Percentiles rank a stretch among this genome's conserved stretches.
Conservation (phyloP, 1,140 invertebrate genomes). For the Lethrus apterus region DNA sequence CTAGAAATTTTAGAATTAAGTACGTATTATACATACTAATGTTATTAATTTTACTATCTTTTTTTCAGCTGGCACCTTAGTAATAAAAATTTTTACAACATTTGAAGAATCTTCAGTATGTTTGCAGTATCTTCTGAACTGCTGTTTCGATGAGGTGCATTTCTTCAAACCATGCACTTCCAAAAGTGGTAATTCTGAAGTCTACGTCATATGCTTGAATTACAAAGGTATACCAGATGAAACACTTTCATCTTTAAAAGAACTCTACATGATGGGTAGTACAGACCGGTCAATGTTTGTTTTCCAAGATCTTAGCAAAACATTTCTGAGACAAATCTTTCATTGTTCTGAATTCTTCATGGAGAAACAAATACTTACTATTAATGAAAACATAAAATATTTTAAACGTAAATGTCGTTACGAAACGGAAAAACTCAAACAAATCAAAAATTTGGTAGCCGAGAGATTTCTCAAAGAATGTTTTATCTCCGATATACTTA, state of each 20-base stretch:
- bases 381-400: conserved; percentile 54
- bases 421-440: too few species aligned
- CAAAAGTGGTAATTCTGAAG: conserved; percentile 90
- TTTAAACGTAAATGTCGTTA: conserved; percentile 41
- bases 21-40: conserved; percentile 20
- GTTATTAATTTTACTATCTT: conserved; percentile 4
- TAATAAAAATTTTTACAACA: conserved; percentile 91
- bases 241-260: conserved; percentile 44
- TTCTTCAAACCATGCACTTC: conserved; percentile 86
- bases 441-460: conserved; percentile 25
- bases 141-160: conserved; percentile 62
- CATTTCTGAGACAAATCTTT: conserved; percentile 62
- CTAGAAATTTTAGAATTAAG: conserved; percentile 59
- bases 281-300: conserved; percentile 50
- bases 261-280: conserved; percentile 43
- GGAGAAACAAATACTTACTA: conserved; percentile 54
- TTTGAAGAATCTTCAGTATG: conserved; percentile 77
- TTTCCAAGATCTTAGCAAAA: conserved; percentile 51
- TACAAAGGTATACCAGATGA: conserved; percentile 49
- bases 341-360: conserved; percentile 57
- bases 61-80: conserved; percentile 63
- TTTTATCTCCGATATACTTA: not conserved
- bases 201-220: conserved; percentile 74
- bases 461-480: conserved; percentile 26
- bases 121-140: conserved; percentile 72